Base-by-base conservation (phyloP, 2,888 invertebrate species). In the Meliscaeva auricollis region DNA sequence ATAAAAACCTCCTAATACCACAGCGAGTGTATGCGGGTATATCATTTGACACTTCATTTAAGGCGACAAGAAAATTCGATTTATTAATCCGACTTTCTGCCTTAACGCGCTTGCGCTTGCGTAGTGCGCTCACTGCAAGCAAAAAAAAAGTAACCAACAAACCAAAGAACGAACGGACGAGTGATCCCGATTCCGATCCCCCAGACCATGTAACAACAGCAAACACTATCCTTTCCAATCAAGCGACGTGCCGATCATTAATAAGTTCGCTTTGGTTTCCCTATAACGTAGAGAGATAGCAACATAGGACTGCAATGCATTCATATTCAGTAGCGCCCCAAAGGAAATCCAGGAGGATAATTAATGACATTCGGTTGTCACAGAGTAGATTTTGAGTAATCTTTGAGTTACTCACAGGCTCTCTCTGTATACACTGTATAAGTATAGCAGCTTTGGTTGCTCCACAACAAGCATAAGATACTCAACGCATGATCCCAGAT, bases 41-140 rank as follows among this genome's bases (percentile, higher is more conserved):
- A 90, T 90, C 89, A 90, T 91, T 91, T 90, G 91, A 91, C 91
- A 91, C 91, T 90, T 91, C 89, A 91, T 91, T 91, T 90, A 90
- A 87, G 85, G 88, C 85, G 84, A 87, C 87, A 87, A 85, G 85
- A 75, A 77, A 85, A 85, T 85, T 85, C 85, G 85, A 80, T 85
- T 85, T 85, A 85, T 81, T 85, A 85, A 85, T 81, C 73, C 72
- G 73, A 74, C 41, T 69, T 54, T 78, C 68, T 78, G 54, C 62
- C 56, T 66, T 68, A 46, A 77, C 66, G 66, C 41, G 15, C n/a
- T n/a, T n/a, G n/a, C 64, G 22, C 32, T 3, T 9, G 38, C 11
- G 46, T 48, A 32, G 30, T 17, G 60, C 44, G 69, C 68, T 3
- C 26, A 26, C 26, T 26, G 26, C n/a, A n/a, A 26, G 26, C 26